Base-by-base conservation (phyloP, 2,888 invertebrate genomes). In the Tenthredo notha region DNA sequence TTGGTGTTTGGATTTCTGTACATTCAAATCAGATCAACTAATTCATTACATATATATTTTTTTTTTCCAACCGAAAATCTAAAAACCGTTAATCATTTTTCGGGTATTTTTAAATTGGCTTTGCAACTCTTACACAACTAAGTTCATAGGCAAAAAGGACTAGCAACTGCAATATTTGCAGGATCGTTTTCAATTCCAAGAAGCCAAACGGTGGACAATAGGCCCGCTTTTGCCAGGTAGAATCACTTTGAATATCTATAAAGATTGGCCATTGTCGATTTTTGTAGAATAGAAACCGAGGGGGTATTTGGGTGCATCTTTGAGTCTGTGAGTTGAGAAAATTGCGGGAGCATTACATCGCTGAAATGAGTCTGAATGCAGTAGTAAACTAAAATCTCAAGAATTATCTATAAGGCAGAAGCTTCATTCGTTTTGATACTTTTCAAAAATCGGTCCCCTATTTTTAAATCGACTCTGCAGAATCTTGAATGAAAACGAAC, bases 221-320 rank as follows among this genome's bases (percentile, higher is more conserved):
- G 91, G 75, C 65, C 87, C 87, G 85, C 88, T 90, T 88, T 90
- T 87, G 88, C 90, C 91, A 92, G 91, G 92, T 92, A 92, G 90
- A 88, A 90, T 91, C 92, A 91, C 92, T 92, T 92, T 92, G 92
- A 92, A 92, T 92, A 92, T 92, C 92, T 91, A 91, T 91, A 92
- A 91, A 92, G 92, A 92, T 91, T 91, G 88, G 86, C 89, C 91
- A 92, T 92, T 92, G 92, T 92, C 88, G 88, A 84, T 87, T 86
- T 86, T 84, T 25, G 85, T 78, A 85, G 67, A 67, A 67, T 67
- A 50, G 67, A 21, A 67, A 29, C 25, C 43, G 83, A 50, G 67
- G 82, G 77, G 87, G 85, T 86, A 86, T 89, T 88, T 87, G 87
- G 87, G 85, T 86, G 87, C 85, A 87, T 86, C 88, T 89, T 89